Evolutionary conservation across 2,888 invertebrate species (phyloP).

Genomic region (Brachylomia viminalis): DNA sequence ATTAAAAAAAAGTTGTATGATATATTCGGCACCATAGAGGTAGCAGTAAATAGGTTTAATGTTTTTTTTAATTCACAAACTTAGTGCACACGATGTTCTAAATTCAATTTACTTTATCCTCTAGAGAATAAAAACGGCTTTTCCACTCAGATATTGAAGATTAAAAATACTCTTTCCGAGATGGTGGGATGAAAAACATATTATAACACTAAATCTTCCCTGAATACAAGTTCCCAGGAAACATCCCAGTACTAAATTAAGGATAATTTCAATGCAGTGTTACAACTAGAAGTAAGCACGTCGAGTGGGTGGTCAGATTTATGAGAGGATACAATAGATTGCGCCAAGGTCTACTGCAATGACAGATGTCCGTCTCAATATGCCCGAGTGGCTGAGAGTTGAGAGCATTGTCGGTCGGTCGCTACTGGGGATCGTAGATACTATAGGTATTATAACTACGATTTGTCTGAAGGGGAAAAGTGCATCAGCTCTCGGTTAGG

Average conservation of each 20-base stretch:
- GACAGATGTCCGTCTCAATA: slow-evolving; percentile 82
- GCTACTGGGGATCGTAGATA: not conserved
- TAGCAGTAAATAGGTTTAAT: too few relatives aligned
- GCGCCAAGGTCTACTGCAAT: slow-evolving; percentile 79
- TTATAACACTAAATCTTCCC: not conserved
- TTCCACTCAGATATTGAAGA: too few relatives aligned
- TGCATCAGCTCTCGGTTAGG: not conserved
- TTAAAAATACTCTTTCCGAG: too few relatives aligned
- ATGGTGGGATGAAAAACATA: too few relatives aligned
- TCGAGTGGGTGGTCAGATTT: slow-evolving; percentile 72
- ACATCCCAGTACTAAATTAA: slow-evolving; percentile 32
- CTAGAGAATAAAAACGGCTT: too few relatives aligned
- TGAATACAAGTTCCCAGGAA: slow-evolving; percentile 5
- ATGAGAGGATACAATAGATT: slow-evolving; percentile 79
- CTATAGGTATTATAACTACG: not conserved
- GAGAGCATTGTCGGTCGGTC: slow-evolving; percentile 41
- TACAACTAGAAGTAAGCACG: slow-evolving; percentile 25
- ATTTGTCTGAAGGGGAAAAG: slow-evolving; percentile 23
- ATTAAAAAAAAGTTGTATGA: too few relatives aligned
- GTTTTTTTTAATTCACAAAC: too few relatives aligned
- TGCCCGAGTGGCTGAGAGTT: slow-evolving; percentile 65
- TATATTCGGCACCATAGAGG: too few relatives aligned
- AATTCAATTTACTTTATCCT: too few relatives aligned
- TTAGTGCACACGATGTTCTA: too few relatives aligned
- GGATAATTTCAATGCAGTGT: slow-evolving; percentile 46